Percentiles rank a stretch among this genome's conserved stretches.
These are phyloP conservation scores for Petrocephalus microphthalmus DNA, from an alignment of 2,113 vertebrate genomes.

Conservation along the genomic window DNA sequence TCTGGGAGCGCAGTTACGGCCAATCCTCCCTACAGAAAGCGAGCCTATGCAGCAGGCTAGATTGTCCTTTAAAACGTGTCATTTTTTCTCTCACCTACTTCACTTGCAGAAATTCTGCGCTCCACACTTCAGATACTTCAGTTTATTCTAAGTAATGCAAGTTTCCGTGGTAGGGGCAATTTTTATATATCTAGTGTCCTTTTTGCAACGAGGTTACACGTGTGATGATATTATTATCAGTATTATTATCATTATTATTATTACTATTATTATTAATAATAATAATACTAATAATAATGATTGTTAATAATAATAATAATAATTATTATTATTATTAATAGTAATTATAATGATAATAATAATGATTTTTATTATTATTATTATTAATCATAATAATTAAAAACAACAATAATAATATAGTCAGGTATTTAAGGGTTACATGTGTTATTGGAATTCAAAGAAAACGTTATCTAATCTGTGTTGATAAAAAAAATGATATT, in stretches of 20 bases:
- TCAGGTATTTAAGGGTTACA: background rate
- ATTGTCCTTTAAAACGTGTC: slow-evolving; percentile 51
- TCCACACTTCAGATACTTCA: background rate
- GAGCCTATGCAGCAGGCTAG: slow-evolving; percentile 56
- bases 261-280: no score
- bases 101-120: background rate
- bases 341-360: no score
- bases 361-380: no score
- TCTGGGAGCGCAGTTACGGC: slow-evolving; percentile 31
- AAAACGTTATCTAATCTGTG: background rate
- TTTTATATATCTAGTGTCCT: background rate
- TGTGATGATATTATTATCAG: background rate
- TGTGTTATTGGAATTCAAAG: background rate
- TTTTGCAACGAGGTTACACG: background rate
- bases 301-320: background rate
- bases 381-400: no score
- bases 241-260: no score
- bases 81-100: background rate
- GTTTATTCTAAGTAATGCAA: background rate
- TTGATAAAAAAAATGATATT: background rate
- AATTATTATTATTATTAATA: no score
- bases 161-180: background rate
- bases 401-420: background rate
- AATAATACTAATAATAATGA: no score
- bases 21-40: slow-evolving; percentile 45